phyloP scores from a whole-genome alignment of 2,113 vertebrate genomes.

The Pedetes capensis region DNA sequence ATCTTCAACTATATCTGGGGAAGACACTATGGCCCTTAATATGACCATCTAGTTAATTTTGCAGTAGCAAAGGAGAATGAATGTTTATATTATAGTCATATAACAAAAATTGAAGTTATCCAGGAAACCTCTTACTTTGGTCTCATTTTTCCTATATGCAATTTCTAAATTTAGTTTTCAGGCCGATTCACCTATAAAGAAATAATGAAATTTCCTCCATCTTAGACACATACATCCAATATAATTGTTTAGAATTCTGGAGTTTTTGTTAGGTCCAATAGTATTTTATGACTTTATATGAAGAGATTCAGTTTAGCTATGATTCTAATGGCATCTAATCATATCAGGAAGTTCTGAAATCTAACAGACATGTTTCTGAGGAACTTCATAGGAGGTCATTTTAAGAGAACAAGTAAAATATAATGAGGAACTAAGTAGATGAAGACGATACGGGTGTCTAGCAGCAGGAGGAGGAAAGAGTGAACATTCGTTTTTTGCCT shows the following conservation, averaged over 20 bases:
- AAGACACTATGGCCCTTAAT: not conserved
- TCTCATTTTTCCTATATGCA: not conserved
- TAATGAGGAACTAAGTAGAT: not conserved
- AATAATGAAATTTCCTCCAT: not conserved
- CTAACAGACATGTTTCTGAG: not conserved
- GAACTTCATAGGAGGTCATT: not conserved
- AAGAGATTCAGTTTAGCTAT: not conserved
- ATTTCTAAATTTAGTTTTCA: not conserved
- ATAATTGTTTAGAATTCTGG: not conserved
- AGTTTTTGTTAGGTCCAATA: not conserved
- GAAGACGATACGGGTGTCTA: not conserved
- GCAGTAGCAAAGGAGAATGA: not conserved
- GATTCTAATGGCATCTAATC: not conserved
- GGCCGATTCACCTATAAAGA: not conserved
- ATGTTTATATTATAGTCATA: not conserved
- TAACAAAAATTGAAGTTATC: not conserved
- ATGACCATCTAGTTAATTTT: not conserved
- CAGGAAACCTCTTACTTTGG: not conserved
- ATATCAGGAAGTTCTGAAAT: not conserved
- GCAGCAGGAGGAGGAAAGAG: not conserved
- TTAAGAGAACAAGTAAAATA: not conserved
- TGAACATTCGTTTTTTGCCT: not conserved
- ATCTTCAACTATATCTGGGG: not conserved
- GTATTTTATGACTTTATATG: not conserved
- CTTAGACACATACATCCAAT: not conserved